Base-by-base conservation (phyloP, 2,888 invertebrate species). In the Tipula helvola region DNA sequence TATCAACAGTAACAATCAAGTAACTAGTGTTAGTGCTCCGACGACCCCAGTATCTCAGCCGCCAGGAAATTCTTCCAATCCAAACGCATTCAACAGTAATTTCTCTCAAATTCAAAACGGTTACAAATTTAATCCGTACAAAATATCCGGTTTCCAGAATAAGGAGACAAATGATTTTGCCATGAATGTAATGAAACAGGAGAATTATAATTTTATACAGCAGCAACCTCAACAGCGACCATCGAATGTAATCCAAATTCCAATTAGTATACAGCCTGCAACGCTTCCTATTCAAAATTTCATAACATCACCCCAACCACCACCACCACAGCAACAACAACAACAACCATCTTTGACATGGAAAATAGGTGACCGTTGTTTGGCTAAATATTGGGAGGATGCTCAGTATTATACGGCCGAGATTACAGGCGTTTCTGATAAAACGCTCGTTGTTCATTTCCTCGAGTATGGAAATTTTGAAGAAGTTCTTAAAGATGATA, bases 341-440 rank as follows among this genome's bases (percentile, higher is more conserved):
- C 28, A 28, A 28, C 28, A 28, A 28, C 57, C 42, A 83, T 36
- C 36, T 85, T 86, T 57, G 5, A 71, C 52, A 92, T 88, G 93
- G 93, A 93, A 95, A 90, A 92, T 94, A 86, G 97, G 97, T 12
- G 97, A 97, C 90, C 94, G 95, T 87, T 97, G 97, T 90, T 93
- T 97, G 91, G 97, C 97, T 7, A 96, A 97, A 89, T 98, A 98
- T 91, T 97, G 97, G 97, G 97, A 97, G 91, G 97, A 97, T 92
- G 95, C 96, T 86, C 91, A 96, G 96, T 96, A 95, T 91, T 97
- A 97, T 89, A 95, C 96, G 90, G 97, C 97, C 12, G 94, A 95
- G 90, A 95, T 97, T 85, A 96, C 96, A 0, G 96, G 95, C 3
- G 93, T 96, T 86, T 96, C 96, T 0, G 94, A 95, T n/a, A 95